Conservation (phyloP, 2,888 invertebrate genomes). For the Lasiommata megera region DNA sequence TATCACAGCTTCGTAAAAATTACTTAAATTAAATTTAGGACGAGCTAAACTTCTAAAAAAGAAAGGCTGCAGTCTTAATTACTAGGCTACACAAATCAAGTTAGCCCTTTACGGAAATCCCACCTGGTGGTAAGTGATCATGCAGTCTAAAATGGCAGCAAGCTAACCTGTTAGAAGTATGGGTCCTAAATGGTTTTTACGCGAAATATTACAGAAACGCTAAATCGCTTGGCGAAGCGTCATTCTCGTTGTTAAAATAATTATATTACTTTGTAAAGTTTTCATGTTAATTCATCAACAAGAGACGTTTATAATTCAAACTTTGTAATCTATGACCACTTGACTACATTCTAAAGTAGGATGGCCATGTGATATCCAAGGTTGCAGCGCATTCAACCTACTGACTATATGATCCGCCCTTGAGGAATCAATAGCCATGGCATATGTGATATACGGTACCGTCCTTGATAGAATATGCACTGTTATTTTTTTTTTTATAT, state of each 20-base stretch:
- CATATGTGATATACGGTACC: conserved; percentile 4
- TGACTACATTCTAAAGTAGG: conserved; percentile 2
- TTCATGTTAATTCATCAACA: neutral
- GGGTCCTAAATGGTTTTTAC: no score
- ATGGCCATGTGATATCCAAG: conserved; percentile 11
- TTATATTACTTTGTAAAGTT: neutral
- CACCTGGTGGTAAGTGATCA: no score
- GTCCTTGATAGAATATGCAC: conserved; percentile 4
- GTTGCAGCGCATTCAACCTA: conserved; percentile 7
- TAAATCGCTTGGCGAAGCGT: no score
- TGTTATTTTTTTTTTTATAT: neutral
- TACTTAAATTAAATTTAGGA: no score
- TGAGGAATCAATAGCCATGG: conserved; percentile 20
- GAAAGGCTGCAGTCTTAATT: no score
- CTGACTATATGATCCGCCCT: conserved; percentile 16
- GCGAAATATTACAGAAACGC: no score
- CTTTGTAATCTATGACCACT: neutral
- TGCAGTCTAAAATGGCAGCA: no score
- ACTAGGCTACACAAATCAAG: no score
- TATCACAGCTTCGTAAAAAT: no score
- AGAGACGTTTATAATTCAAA: neutral
- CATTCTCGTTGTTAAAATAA: neutral
- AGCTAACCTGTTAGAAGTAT: no score
- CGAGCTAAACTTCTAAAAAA: no score
- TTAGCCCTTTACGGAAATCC: no score